Percentiles rank a stretch among this genome's conserved stretches.
phyloP scores from a whole-genome alignment of 2,888 invertebrate species.

The Dasysyrphus tricinctus region DNA sequence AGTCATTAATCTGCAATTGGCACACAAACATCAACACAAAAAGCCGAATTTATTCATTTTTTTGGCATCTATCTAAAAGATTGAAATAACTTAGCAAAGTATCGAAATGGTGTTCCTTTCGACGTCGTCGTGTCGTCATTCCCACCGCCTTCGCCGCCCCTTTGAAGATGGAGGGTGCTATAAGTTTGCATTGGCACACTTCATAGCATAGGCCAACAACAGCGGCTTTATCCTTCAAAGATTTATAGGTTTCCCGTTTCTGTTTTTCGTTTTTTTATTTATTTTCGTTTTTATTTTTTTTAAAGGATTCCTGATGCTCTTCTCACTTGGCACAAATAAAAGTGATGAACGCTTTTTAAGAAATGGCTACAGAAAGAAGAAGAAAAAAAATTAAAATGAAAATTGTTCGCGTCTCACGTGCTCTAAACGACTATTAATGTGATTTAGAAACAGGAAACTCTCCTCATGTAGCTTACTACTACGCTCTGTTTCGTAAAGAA shows the following conservation, averaged over 20 bases:
- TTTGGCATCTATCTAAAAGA: conserved; percentile 65
- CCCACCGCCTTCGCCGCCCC: too few species aligned
- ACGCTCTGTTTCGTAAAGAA: conserved; percentile 38
- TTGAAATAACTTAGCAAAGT: conserved; percentile 65
- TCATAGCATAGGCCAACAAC: conserved; percentile 47
- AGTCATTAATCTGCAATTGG: conserved; percentile 83
- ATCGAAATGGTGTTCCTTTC: conserved; percentile 25
- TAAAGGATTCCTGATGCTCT: neutral
- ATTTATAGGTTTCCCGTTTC: conserved; percentile 56
- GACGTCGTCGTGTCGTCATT: neutral
- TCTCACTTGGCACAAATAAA: conserved; percentile 65
- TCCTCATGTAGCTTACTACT: conserved; percentile 60
- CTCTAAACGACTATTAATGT: conserved; percentile 76
- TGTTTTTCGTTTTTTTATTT: conserved; percentile 48
- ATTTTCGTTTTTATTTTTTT: conserved; percentile 35
- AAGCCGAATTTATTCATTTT: conserved; percentile 20
- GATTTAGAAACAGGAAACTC: conserved; percentile 73
- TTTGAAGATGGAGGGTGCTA: neutral
- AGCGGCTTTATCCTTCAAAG: conserved; percentile 66
- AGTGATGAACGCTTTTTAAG: conserved; percentile 78
- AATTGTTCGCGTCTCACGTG: conserved; percentile 74
- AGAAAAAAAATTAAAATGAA: conserved; percentile 9
- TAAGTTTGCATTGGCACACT: conserved; percentile 49
- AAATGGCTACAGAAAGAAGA: conserved; percentile 48
- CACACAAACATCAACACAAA: conserved; percentile 77